Conservation (phyloP, 92 coral and sea anemone species). For the Pocillopora meandrina region DNA sequence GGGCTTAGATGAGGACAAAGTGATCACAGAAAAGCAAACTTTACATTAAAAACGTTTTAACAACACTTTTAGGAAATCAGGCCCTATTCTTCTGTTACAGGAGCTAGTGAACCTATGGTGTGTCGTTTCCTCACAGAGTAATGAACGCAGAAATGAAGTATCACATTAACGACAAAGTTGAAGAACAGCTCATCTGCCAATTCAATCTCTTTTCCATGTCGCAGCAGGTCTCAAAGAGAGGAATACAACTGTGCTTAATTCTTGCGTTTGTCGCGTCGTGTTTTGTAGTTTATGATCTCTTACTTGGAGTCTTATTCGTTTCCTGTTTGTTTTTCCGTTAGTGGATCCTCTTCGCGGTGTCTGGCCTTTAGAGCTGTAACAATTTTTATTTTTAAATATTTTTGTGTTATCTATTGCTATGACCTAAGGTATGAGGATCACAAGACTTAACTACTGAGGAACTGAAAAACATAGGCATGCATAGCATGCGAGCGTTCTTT, state of each 20-base stretch:
- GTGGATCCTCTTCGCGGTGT: neutral
- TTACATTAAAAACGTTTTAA: too few relatives aligned
- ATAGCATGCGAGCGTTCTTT: too few relatives aligned
- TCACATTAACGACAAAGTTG: too few relatives aligned
- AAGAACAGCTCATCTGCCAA: too few relatives aligned
- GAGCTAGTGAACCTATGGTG: constrained; percentile 32
- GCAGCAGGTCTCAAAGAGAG: too few relatives aligned
- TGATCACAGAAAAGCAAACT: neutral
- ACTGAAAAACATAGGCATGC: neutral
- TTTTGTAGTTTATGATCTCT: neutral
- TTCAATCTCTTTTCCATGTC: too few relatives aligned
- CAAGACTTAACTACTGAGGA: neutral
- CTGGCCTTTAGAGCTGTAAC: neutral
- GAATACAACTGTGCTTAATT: neutral
- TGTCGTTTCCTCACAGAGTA: constrained; percentile 25
- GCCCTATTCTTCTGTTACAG: constrained; percentile 4
- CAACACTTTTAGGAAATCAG: neutral
- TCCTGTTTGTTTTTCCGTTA: neutral
- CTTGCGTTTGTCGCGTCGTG: neutral
- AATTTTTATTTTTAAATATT: neutral
- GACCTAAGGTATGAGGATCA: neutral
- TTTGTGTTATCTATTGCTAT: constrained; percentile 4
- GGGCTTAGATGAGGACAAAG: too few relatives aligned
- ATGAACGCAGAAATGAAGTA: neutral
- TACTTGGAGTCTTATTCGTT: neutral